Evolutionary conservation across 1,140 invertebrate species (phyloP).

Genomic region (Adelges cooleyi): DNA sequence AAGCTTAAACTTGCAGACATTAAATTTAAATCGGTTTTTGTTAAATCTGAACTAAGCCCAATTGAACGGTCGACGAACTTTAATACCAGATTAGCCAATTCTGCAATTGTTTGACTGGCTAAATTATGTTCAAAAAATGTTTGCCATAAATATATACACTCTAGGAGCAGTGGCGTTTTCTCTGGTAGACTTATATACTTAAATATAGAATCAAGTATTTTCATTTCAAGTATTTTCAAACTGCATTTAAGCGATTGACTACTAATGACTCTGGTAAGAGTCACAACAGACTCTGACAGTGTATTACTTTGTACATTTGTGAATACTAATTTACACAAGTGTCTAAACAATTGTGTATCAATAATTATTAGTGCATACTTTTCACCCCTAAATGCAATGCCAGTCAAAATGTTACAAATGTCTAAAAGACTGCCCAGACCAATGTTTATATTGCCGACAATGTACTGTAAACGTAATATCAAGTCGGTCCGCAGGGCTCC

Average conservation of each 20-base stretch:
- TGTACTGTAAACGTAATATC: slow-evolving; percentile 51
- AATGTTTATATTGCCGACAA: slow-evolving; percentile 29
- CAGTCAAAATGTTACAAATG: slow-evolving; percentile 5
- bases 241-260: neutral
- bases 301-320: neutral
- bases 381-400: slow-evolving; percentile 7
- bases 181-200: neutral
- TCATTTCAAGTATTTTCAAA: slow-evolving; percentile 13
- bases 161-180: slow-evolving; percentile 1
- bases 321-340: slow-evolving; percentile 6
- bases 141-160: slow-evolving; percentile 39
- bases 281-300: neutral
- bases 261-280: neutral
- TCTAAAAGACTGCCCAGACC: slow-evolving; percentile 2
- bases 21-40: neutral
- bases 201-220: slow-evolving; percentile 17
- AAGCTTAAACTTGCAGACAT: slow-evolving; percentile 21
- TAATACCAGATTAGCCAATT: slow-evolving; percentile 6
- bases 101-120: slow-evolving; percentile 28
- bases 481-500: slow-evolving; percentile 65
- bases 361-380: slow-evolving; percentile 6
- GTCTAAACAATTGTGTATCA: slow-evolving; percentile 1
- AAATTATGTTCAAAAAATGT: slow-evolving; percentile 40
- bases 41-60: neutral
- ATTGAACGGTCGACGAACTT: slow-evolving; percentile 16